Conservation (phyloP, 1,140 invertebrate species). For the Lineus longissimus region DNA sequence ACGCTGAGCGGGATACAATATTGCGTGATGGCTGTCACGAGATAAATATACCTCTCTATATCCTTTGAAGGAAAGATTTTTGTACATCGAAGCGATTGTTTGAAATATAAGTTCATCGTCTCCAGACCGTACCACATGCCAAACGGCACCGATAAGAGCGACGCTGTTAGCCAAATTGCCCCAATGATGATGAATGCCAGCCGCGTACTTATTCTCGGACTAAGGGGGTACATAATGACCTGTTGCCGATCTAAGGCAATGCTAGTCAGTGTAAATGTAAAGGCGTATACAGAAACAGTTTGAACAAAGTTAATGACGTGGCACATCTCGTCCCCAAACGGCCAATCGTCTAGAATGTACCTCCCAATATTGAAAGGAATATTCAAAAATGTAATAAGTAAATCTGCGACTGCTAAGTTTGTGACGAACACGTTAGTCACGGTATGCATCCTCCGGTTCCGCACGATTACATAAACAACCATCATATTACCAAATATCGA, state of each 20-base stretch:
- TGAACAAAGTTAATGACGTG: slow-evolving; percentile 57
- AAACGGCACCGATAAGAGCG: slow-evolving; percentile 55
- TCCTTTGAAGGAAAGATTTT: slow-evolving; percentile 35
- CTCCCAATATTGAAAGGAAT: slow-evolving; percentile 64
- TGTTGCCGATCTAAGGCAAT: slow-evolving; percentile 59
- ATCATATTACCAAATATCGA: slow-evolving; percentile 75
- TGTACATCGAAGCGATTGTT: slow-evolving; percentile 44
- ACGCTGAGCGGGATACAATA: slow-evolving; percentile 58
- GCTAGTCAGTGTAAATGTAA: slow-evolving; percentile 57
- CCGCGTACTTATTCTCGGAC: slow-evolving; percentile 47
- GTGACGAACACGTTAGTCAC: slow-evolving; percentile 97
- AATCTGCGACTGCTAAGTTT: slow-evolving; percentile 92
- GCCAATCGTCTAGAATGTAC: slow-evolving; percentile 49
- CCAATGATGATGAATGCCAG: slow-evolving; percentile 49
- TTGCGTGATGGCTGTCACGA: slow-evolving; percentile 56
- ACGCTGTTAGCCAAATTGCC: slow-evolving; percentile 55
- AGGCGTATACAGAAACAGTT: slow-evolving; percentile 57
- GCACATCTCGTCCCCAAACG: slow-evolving; percentile 55
- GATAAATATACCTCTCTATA: slow-evolving; percentile 51
- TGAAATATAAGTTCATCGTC: slow-evolving; percentile 19
- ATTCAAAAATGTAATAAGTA: slow-evolving; percentile 83
- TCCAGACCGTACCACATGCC: slow-evolving; percentile 51
- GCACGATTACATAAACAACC: slow-evolving; percentile 77
- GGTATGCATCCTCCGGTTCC: slow-evolving; percentile 90
- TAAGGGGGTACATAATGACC: slow-evolving; percentile 57